Conservation (phyloP, 1,140 invertebrate genomes). For the Pogonognathellus flavescens region DNA sequence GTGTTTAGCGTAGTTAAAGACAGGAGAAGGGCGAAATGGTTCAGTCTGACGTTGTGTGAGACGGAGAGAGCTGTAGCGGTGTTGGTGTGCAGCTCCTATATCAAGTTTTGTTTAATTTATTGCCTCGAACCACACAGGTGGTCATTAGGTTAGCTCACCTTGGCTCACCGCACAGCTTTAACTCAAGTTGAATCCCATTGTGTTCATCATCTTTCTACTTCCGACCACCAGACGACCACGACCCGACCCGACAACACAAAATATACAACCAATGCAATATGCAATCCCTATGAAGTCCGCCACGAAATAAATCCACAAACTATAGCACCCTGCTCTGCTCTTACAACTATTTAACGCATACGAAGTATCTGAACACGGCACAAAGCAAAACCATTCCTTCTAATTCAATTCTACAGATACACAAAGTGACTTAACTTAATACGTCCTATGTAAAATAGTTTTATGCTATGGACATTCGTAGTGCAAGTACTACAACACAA, state of each 20-base stretch:
- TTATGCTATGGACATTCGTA: too few species aligned
- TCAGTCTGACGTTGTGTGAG: neutral
- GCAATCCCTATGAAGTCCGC: neutral
- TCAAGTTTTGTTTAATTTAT: constrained; percentile 63
- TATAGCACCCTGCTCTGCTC: too few species aligned
- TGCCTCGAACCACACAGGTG: constrained; percentile 63
- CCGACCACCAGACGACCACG: neutral
- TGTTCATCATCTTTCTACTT: constrained; percentile 35
- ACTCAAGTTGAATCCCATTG: constrained; percentile 47
- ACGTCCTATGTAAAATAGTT: too few species aligned
- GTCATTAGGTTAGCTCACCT: constrained; percentile 65
- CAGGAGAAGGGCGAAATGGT: neutral
- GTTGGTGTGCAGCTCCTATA: constrained; percentile 37
- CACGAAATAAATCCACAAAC: too few species aligned
- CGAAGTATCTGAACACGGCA: neutral
- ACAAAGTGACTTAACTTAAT: too few species aligned
- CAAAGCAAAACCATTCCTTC: neutral
- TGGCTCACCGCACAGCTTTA: constrained; percentile 42
- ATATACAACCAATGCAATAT: neutral
- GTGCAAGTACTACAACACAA: too few species aligned
- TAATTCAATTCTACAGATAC: constrained; percentile 12
- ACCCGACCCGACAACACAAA: neutral
- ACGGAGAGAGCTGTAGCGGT: constrained; percentile 2
- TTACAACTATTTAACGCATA: too few species aligned
- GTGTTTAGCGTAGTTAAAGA: neutral